phyloP scores from a whole-genome alignment of 2,113 vertebrate species.

The Cryptomyrus ogoouensis region DNA sequence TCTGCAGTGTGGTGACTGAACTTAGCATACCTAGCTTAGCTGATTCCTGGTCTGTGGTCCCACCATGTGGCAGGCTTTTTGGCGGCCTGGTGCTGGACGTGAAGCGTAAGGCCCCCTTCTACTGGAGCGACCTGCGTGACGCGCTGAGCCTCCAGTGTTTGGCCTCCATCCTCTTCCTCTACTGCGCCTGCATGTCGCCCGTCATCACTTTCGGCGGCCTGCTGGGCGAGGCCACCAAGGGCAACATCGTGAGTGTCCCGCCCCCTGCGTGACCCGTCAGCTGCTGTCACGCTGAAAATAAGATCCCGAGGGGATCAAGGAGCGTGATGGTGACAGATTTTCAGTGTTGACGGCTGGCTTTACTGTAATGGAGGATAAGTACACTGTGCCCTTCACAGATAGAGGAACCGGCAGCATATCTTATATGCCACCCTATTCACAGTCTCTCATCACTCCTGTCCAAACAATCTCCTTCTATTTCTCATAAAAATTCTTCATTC shows the following conservation, averaged over 20 bases:
- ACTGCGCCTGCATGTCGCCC: slow-evolving; percentile 98
- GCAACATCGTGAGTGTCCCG: slow-evolving; percentile 79
- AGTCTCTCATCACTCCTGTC: background rate
- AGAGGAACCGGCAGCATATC: background rate
- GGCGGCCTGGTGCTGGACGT: slow-evolving; percentile 90
- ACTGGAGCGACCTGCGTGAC: slow-evolving; percentile 88
- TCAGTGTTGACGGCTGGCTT: background rate
- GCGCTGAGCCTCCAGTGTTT: slow-evolving; percentile 90
- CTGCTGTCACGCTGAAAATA: background rate
- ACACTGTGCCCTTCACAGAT: background rate
- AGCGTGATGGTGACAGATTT: background rate
- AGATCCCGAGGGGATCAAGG: background rate
- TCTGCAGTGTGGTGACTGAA: too few species aligned
- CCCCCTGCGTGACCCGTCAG: background rate
- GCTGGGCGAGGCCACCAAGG: slow-evolving; percentile 91
- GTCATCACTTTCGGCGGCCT: slow-evolving; percentile 97
- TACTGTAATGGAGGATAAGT: background rate
- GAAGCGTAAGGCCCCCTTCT: slow-evolving; percentile 83
- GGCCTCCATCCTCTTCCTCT: slow-evolving; percentile 96
- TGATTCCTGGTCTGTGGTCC: background rate
- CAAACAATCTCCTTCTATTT: background rate
- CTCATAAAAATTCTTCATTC: background rate
- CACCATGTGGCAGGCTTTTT: slow-evolving; percentile 69
- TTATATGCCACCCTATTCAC: background rate
- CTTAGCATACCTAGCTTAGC: too few species aligned